These are phyloP conservation scores for Nasonia longicornis DNA, from an alignment of 1,140 invertebrate species.

Conservation along the genomic window DNA sequence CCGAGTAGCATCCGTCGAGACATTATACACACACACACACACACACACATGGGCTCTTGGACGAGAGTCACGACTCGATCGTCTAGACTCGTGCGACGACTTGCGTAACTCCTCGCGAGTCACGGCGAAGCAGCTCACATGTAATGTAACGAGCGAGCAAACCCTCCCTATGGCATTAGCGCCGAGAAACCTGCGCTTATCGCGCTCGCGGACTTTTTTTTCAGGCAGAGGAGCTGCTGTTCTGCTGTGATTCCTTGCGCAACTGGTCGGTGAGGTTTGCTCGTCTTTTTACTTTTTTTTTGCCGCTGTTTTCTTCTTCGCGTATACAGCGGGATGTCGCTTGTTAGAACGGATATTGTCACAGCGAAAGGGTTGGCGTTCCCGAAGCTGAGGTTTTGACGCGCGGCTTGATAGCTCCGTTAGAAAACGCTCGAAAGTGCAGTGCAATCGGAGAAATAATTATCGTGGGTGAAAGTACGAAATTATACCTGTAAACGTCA, in stretches of 20 bases:
- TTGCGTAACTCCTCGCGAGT: conserved; percentile 20
- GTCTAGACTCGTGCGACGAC: conserved; percentile 5
- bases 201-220: not conserved
- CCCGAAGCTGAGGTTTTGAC: too few species aligned
- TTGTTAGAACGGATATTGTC: not conserved
- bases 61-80: not conserved
- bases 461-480: too few species aligned
- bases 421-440: too few species aligned
- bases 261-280: not conserved
- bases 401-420: not conserved
- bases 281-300: not conserved
- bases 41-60: not conserved
- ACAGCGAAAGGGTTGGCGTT: too few species aligned
- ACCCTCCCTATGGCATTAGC: not conserved
- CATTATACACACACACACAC: not conserved
- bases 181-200: not conserved
- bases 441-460: too few species aligned
- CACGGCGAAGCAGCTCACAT: conserved; percentile 8
- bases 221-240: not conserved
- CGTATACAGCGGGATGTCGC: not conserved
- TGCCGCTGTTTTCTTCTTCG: not conserved
- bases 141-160: not conserved
- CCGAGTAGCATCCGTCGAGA: not conserved
- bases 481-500: too few species aligned
- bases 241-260: not conserved